These are phyloP conservation scores for Corythornis madagascariensis DNA, from an alignment of 2,113 vertebrate genomes.

Conservation along the genomic window DNA sequence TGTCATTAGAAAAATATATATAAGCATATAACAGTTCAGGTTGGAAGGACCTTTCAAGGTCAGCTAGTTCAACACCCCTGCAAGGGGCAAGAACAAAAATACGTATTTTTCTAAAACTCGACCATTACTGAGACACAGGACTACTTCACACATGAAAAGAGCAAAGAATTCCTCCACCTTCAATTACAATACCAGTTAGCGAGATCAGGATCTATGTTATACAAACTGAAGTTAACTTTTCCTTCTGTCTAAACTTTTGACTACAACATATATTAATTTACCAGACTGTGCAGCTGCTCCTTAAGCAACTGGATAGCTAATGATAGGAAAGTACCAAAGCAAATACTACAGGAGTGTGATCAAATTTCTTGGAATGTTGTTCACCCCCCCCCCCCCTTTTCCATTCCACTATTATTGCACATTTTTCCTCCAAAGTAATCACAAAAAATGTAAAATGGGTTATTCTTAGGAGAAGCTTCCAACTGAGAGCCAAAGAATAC, in stretches of 20 bases:
- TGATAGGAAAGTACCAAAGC: constrained; percentile 53
- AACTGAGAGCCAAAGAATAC: constrained; percentile 2
- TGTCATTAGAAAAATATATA: constrained; percentile 42
- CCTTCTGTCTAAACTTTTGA: constrained; percentile 48
- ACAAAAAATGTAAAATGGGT: constrained; percentile 40
- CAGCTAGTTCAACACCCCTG: not conserved
- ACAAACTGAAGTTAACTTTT: constrained; percentile 51
- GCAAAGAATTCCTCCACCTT: not conserved
- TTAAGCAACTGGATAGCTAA: constrained; percentile 49
- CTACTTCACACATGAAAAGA: constrained; percentile 21
- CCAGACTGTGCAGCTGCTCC: constrained; percentile 71
- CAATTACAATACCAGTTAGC: constrained; percentile 46
- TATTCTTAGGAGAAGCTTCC: constrained; percentile 51
- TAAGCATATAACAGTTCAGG: not conserved
- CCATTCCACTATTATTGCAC: constrained; percentile 25
- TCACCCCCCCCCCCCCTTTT: not conserved
- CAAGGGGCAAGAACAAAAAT: not conserved
- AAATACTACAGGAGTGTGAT: constrained; percentile 15
- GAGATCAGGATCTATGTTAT: constrained; percentile 43
- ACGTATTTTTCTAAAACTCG: constrained; percentile 36
- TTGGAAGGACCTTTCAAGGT: not conserved
- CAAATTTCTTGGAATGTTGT: constrained; percentile 46
- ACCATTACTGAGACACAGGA: not conserved
- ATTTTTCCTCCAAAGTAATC: constrained; percentile 36
- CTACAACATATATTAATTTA: constrained; percentile 58